Percentiles rank a stretch among this genome's conserved stretches.
phyloP scores from a whole-genome alignment of 2,888 invertebrate species.

The Endomychus coccineus region DNA sequence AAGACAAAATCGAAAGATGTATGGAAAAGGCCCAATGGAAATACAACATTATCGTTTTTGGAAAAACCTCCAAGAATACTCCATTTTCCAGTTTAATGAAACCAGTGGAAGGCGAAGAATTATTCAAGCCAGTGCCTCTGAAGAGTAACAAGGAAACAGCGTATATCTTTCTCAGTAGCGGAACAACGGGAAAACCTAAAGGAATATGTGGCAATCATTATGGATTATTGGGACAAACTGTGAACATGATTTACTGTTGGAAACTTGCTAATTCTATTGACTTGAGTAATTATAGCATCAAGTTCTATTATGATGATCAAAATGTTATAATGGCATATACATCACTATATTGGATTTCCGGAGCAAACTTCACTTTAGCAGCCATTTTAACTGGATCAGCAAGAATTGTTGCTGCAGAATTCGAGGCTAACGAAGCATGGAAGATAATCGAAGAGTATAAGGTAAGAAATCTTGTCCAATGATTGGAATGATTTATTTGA shows the following conservation, averaged over 20 bases:
- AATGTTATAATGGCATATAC: too few relatives aligned
- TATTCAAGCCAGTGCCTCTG: constrained; percentile 26
- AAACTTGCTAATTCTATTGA: too few relatives aligned
- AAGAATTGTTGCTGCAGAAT: background rate
- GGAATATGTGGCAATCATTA: constrained; percentile 33
- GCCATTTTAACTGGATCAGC: background rate
- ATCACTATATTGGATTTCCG: background rate
- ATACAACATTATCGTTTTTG: constrained; percentile 32
- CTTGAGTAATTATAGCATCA: too few relatives aligned
- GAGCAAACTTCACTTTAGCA: background rate
- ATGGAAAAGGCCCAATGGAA: constrained; percentile 16
- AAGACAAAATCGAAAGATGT: constrained; percentile 23
- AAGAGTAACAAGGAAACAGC: constrained; percentile 23
- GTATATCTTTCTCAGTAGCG: constrained; percentile 34
- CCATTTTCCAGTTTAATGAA: constrained; percentile 19
- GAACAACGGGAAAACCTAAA: constrained; percentile 38
- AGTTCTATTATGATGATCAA: too few relatives aligned
- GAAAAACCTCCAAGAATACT: constrained; percentile 21
- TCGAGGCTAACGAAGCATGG: background rate
- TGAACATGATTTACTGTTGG: too few relatives aligned
- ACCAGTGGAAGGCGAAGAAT: constrained; percentile 25
- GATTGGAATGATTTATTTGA: too few relatives aligned
- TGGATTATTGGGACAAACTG: constrained; percentile 24
- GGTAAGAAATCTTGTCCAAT: too few relatives aligned
- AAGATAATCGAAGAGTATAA: background rate